phyloP scores from a whole-genome alignment of 2,113 vertebrate genomes.

The Atlantisia rogersi region DNA sequence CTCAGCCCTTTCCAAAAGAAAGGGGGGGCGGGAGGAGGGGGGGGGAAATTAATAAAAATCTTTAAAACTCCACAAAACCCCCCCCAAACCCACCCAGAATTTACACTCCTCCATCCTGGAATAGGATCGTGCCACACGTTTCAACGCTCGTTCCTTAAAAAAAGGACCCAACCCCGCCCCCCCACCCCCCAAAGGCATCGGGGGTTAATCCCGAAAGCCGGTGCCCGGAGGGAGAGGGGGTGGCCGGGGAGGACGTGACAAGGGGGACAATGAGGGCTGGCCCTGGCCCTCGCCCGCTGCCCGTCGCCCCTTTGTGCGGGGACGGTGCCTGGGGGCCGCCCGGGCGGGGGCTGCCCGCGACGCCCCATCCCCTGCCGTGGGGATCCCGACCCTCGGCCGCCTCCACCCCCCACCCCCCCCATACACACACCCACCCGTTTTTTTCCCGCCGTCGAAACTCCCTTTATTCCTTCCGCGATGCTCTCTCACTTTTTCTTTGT shows the following conservation, averaged over 20 bases:
- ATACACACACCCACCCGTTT: not conserved
- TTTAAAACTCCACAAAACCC: too few relatives aligned
- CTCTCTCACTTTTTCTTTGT: slow-evolving; percentile 6
- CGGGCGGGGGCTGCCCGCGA: not conserved
- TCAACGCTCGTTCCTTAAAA: not conserved
- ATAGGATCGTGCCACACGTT: slow-evolving; percentile 35
- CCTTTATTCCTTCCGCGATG: not conserved
- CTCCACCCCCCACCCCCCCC: too few relatives aligned
- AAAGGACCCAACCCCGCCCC: not conserved
- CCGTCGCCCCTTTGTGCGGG: slow-evolving; percentile 4
- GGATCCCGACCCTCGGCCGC: not conserved
- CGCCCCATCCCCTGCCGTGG: not conserved
- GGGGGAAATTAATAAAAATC: too few relatives aligned
- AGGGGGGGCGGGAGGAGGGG: too few relatives aligned
- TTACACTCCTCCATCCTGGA: not conserved
- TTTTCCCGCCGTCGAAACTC: slow-evolving; percentile 12
- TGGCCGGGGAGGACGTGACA: slow-evolving; percentile 7
- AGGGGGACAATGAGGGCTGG: not conserved
- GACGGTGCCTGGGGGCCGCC: not conserved
- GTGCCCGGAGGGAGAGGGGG: not conserved
- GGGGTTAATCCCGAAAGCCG: not conserved
- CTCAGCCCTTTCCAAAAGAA: not conserved
- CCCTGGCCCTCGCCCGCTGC: not conserved
- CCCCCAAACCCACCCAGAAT: not conserved
- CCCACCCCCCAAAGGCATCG: not conserved